Percentiles rank a stretch among this genome's conserved stretches.
Evolutionary conservation across 2,888 invertebrate genomes (phyloP).

Genomic region (Nowickia ferox): DNA sequence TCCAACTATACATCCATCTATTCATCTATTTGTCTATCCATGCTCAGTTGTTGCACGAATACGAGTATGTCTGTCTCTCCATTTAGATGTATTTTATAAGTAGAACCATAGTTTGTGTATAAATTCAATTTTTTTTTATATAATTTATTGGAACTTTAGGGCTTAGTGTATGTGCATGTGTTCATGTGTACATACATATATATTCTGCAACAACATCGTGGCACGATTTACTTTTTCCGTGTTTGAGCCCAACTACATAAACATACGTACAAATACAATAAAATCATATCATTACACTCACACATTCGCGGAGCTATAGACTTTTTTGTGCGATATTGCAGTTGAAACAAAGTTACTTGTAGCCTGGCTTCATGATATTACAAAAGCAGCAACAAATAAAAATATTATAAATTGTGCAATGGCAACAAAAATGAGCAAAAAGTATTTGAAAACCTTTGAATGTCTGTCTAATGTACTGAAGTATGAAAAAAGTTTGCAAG

Average conservation of each 20-base stretch:
- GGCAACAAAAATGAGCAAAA: constrained; percentile 23
- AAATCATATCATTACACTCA: constrained; percentile 30
- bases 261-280: constrained; percentile 48
- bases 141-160: constrained; percentile 8
- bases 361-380: constrained; percentile 53
- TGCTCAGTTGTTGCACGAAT: constrained; percentile 12
- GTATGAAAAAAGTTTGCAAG: constrained; percentile 58
- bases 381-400: constrained; percentile 37
- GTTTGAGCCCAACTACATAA: constrained; percentile 61
- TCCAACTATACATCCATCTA: constrained; percentile 52
- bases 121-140: constrained; percentile 13
- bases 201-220: constrained; percentile 58
- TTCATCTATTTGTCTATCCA: constrained; percentile 56
- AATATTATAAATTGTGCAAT: constrained; percentile 56
- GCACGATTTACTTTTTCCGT: constrained; percentile 67
- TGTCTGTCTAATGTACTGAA: constrained; percentile 47
- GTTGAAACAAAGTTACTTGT: constrained; percentile 57
- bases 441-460: constrained; percentile 43
- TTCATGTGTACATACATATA: background rate
- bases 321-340: constrained; percentile 11
- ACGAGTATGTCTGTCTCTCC: background rate
- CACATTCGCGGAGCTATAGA: background rate
- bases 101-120: background rate
- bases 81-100: background rate
- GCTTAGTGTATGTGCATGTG: background rate